Base-by-base conservation (phyloP, 2,113 vertebrate species). In the Tetraodon nigroviridis region DNA sequence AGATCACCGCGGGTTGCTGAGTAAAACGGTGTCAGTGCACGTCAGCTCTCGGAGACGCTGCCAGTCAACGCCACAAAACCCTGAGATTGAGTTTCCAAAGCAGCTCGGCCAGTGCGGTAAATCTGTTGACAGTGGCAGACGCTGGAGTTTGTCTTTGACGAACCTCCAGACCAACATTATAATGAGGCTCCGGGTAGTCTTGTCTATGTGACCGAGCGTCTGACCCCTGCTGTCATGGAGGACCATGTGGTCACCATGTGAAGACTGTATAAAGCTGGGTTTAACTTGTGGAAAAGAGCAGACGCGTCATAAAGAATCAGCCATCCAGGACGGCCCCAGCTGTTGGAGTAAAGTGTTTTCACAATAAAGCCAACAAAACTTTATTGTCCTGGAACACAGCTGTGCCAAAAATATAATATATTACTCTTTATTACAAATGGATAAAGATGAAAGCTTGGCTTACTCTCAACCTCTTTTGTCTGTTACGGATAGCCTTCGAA, bases 51-150 rank as follows among this genome's bases (percentile, higher is more conserved):
- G 14, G 55, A 80, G 71, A 67, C 68, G 2, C 74, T 71, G 76
- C 44, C 69, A 67, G 67, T 73, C 74, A 74, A 82, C 60, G 58
- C 64, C 62, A 64, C 49, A 61, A 67, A 80, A 68, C 71, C 70
- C 40, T 1, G 6, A 64, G 76, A 87, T 69, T 48, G 72, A 79
- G 53, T 88, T 81, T 84, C 81, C 83, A 83, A 75, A 79, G 71
- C 68, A 58, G 67, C 58, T 3, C 40, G 64, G 63, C 44, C 15
- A 69, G 42, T 79, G 80, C 75, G 80, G 71, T 82, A 45, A 68
- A 81, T 53, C 70, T 78, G 72, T 81, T 70, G 73, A 81, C 67
- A 62, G 76, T 75, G 72, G 78, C 61, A 58, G 60, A 69, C 55
- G 20, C 58, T 57, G 55, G 24, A 55, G 61, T 76, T 73, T 75